Base-by-base conservation (phyloP, 2,888 invertebrate genomes). In the Corbicula japonica region DNA sequence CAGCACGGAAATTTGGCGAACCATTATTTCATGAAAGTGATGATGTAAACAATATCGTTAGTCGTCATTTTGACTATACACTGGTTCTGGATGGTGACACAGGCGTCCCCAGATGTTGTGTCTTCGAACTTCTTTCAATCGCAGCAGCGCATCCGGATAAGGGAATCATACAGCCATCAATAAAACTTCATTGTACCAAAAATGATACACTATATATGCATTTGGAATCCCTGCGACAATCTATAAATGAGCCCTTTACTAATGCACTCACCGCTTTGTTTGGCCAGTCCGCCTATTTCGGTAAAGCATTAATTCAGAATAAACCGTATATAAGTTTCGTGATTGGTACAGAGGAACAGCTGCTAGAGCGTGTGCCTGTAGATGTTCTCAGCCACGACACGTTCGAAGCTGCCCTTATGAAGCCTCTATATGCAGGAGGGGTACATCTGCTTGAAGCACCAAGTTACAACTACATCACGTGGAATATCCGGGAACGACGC, bases 311-410 rank as follows among this genome's bases (percentile, higher is more conserved):
- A 68, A 85, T 91, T 32, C 88, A 90, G 58, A 91, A 90, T 66
- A 75, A 77, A n/a, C 61, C 88, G n/a, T 91, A 91, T 63, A 88
- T 91, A 18, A 84, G 88, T 21, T 84, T 85, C 32, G 87, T 90
- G 1, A 89, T 91, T 28, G 91, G 90, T n/a, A 78, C 80, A 6
- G 68, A 84, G 46, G 86, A 88, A 3, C 75, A 86, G n/a, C 73
- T 84, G 21, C 86, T 91, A 32, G 91, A 91, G 76, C 75, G 88
- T 38, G 88, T 91, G 5, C 91, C 90, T 0, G 81, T 90, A n/a
- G 90, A 91, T 75, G 90, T 90, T 10, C 81, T 91, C 1, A 91
- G 91, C 63, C 91, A 91, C 63, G 91, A 90, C 70, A 90, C 90
- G 6, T 91, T 89, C 74, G 91, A 90, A 60, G 90, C 90, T 15